Evolutionary conservation across 1,140 invertebrate species (phyloP).

Genomic region (Drepana arcuata): DNA sequence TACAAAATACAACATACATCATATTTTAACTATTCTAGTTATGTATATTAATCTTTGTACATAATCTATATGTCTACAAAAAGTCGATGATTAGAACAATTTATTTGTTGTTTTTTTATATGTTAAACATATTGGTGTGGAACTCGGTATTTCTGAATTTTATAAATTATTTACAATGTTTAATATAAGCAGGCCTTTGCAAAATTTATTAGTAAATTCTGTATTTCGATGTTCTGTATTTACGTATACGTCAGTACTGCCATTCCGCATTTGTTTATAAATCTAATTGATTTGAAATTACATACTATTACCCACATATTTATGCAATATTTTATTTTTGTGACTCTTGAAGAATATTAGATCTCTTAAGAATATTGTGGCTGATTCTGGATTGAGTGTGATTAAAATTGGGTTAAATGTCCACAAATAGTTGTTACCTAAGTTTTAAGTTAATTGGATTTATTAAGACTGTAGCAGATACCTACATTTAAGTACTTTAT

Average conservation of each 20-base stretch:
- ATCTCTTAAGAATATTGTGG: slow-evolving; percentile 8
- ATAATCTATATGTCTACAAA: too few species aligned
- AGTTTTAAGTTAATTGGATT: slow-evolving; percentile 26
- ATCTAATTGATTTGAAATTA: slow-evolving; percentile 2
- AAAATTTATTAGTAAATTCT: slow-evolving; percentile 29
- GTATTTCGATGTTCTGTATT: slow-evolving; percentile 16
- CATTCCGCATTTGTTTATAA: slow-evolving; percentile 29
- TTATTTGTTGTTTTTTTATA: too few species aligned
- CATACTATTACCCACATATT: slow-evolving; percentile 2
- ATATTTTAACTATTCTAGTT: too few species aligned
- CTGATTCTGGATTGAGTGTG: neutral
- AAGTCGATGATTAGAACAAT: too few species aligned
- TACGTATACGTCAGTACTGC: slow-evolving; percentile 21
- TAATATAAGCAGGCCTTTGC: slow-evolving; percentile 47
- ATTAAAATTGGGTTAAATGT: too few species aligned
- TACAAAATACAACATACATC: too few species aligned
- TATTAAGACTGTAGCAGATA: slow-evolving; percentile 45
- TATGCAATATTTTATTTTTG: slow-evolving; percentile 14
- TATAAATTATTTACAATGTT: slow-evolving; percentile 17
- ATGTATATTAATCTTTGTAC: too few species aligned
- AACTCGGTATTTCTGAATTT: slow-evolving; percentile 30
- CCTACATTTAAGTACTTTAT: slow-evolving; percentile 44
- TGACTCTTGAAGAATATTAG: slow-evolving; percentile 17
- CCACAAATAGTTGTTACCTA: slow-evolving; percentile 12
- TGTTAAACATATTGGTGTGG: too few species aligned